Evolutionary conservation across 2,888 invertebrate species (phyloP), one percentile per base, ranked within the genome.

Genomic region (Petrolisthes manimaculis): DNA sequence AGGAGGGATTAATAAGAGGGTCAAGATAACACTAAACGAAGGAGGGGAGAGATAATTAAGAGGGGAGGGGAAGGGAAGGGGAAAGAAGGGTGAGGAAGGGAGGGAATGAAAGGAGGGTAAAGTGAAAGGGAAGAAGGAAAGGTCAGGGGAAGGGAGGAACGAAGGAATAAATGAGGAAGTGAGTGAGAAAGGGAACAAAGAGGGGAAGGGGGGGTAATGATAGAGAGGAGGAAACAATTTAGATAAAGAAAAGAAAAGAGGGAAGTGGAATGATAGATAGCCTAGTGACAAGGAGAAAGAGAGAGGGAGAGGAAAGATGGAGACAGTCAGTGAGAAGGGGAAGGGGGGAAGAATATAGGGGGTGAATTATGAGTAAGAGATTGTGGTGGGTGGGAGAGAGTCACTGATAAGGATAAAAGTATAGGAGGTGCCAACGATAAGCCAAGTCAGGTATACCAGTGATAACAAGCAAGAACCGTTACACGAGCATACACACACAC

Each of bases 301-400:
- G 24, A 53, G 37, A 54, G 54, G 21, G 54, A 54, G 61, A 53
- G 61, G 37, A 69, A 74, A 12, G 54, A 54, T 12, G 12, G 14
- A 21, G 67, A 37, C 14, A 18, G 51, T 24, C 18, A 55, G 55
- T 54, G 55, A 24, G 55, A 24, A 74, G 83, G 61, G 67, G 53
- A 54, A n/a, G 74, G 21, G 54, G 61, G 74, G 69, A 75, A 56
- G 84, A 75, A 56, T n/a, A 53, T 74, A 83, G 75, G 37, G 75
- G 55, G 75, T 74, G 21, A 80, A 53, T 21, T n/a, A 24, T 55
- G 37, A 61, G 55, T n/a, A 56, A n/a, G 56, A 61, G 37, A 61
- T 12, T 14, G 53, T 14, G 54, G 71, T 14, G 71, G 71, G 8
- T 8, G n/a, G n/a, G 9, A 14, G 71, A 71, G 5, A 71, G 8